A percentile compares a stretch with the other conserved stretches of the same genome.
These are phyloP conservation scores for Thamnophis sirtalis DNA, from an alignment of 2,113 vertebrate genomes.

Conservation along the genomic window DNA sequence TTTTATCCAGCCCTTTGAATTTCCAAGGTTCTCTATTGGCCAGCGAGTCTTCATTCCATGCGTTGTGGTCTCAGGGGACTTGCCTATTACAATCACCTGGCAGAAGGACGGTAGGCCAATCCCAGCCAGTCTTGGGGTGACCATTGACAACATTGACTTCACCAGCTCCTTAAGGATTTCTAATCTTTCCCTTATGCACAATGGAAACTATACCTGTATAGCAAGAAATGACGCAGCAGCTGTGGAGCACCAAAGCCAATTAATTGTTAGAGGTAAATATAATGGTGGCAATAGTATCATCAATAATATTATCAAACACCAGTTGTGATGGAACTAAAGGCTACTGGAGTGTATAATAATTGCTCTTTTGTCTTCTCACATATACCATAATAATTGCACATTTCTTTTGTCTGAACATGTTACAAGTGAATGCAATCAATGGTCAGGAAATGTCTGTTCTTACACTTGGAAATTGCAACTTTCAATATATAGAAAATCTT, in stretches of 20 bases:
- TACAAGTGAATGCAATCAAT: neutral
- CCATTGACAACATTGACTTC: slow-evolving; percentile 98
- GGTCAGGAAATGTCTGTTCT: neutral
- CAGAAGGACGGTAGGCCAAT: slow-evolving; percentile 95
- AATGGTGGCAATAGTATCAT: rapidly evolving
- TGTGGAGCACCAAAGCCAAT: slow-evolving; percentile 93
- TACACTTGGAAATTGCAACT: rapidly evolving
- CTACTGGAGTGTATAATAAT: neutral
- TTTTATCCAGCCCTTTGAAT: slow-evolving; percentile 97
- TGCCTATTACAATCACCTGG: slow-evolving; percentile 98
- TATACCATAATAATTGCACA: neutral
- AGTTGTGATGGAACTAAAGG: neutral
- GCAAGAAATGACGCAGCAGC: slow-evolving; percentile 94
- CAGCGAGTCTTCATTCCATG: slow-evolving; percentile 97
- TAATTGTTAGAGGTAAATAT: slow-evolving; percentile 90
- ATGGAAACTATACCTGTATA: slow-evolving; percentile 97
- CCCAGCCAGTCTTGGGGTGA: slow-evolving; percentile 89
- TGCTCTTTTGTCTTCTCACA: neutral
- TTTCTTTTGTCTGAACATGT: neutral
- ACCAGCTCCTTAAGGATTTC: slow-evolving; percentile 95
- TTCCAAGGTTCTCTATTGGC: slow-evolving; percentile 94
- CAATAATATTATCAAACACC: neutral
- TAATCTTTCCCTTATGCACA: slow-evolving; percentile 94
- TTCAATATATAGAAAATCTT: neutral
- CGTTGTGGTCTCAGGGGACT: slow-evolving; percentile 94